phyloP scores from a whole-genome alignment of 2,797 vertebrate genomes.

The Pitangus sulphuratus region DNA sequence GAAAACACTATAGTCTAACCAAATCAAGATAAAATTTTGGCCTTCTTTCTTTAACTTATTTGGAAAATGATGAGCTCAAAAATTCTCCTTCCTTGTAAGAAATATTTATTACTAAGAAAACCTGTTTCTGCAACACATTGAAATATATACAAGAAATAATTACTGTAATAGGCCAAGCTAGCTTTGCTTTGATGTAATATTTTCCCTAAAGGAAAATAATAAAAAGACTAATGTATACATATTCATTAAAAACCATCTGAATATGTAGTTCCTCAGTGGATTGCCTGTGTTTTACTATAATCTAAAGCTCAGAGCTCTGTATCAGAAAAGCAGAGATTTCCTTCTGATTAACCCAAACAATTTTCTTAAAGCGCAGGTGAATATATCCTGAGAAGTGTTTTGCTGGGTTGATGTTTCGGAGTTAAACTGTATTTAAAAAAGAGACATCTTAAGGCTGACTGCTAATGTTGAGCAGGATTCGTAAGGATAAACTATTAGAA shows the following conservation, averaged over 20 bases:
- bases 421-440: not conserved
- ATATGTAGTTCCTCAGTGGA: not conserved
- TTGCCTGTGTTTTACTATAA: not conserved
- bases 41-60: not conserved
- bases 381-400: not conserved
- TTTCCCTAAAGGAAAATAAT: slow-evolving; percentile 22
- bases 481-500: not conserved
- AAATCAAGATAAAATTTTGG: not conserved
- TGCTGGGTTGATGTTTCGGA: not conserved
- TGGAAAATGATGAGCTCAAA: not conserved
- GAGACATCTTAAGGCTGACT: not conserved
- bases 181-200: slow-evolving; percentile 40
- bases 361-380: not conserved
- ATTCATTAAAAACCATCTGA: slow-evolving; percentile 9
- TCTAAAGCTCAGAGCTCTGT: not conserved
- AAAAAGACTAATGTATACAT: slow-evolving; percentile 7
- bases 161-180: not conserved
- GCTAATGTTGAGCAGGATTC: not conserved
- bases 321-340: not conserved
- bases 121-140: not conserved
- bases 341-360: not conserved
- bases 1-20: not conserved
- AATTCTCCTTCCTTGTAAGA: not conserved
- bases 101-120: not conserved
- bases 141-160: not conserved